These are phyloP conservation scores for Serripes groenlandicus DNA, from an alignment of 2,888 invertebrate genomes.

Conservation along the genomic window DNA sequence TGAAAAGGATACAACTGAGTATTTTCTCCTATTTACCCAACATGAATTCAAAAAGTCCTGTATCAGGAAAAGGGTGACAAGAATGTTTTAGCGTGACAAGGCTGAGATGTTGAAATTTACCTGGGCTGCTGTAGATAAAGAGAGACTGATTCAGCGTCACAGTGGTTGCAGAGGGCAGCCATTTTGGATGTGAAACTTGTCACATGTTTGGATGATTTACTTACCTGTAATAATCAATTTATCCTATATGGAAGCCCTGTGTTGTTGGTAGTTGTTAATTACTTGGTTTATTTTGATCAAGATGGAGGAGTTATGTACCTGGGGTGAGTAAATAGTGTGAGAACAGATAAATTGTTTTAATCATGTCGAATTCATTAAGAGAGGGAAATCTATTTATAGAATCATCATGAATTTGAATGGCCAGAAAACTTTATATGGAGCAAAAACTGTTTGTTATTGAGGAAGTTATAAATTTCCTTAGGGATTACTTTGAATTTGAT, in stretches of 20 bases:
- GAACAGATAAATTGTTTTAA: not conserved
- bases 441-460: no score
- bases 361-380: not conserved
- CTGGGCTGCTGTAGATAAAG: conserved; percentile 42
- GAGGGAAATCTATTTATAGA: not conserved
- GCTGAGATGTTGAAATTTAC: conserved; percentile 34
- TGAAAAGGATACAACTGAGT: no score
- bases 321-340: conserved; percentile 10
- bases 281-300: not conserved
- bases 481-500: no score
- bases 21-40: no score
- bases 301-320: conserved; percentile 28
- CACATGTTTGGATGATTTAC: not conserved
- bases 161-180: conserved; percentile 51
- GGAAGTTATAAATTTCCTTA: no score
- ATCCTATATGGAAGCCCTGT: conserved; percentile 6
- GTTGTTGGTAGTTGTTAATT: conserved; percentile 8
- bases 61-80: no score
- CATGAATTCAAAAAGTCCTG: no score
- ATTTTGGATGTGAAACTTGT: conserved; percentile 39
- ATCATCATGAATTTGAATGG: not conserved
- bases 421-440: no score
- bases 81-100: no score
- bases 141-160: conserved; percentile 39
- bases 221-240: conserved; percentile 9